phyloP scores from a whole-genome alignment of 2,888 invertebrate genomes.

The Apamea crenata region DNA sequence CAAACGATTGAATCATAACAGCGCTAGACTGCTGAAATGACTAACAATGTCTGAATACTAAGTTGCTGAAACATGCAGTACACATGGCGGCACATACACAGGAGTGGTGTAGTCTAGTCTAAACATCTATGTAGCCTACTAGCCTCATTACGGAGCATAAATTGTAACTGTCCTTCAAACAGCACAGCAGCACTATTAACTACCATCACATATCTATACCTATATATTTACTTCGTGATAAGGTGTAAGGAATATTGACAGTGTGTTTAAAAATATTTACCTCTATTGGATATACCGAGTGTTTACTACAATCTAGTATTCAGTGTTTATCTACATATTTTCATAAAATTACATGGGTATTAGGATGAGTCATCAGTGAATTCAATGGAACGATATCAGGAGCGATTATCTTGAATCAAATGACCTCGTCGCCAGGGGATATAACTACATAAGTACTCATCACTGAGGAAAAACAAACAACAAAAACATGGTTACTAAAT shows the following conservation, averaged over 20 bases:
- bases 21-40: slow-evolving; percentile 14
- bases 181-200: slow-evolving; percentile 20
- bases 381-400: slow-evolving; percentile 51
- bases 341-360: slow-evolving; percentile 15
- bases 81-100: slow-evolving; percentile 15
- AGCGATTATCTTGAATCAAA: slow-evolving; percentile 44
- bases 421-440: slow-evolving; percentile 38
- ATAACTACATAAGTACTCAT: slow-evolving; percentile 4
- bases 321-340: slow-evolving; percentile 44
- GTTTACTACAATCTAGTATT: slow-evolving; percentile 31
- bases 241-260: slow-evolving; percentile 23
- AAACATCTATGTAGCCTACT: slow-evolving; percentile 42
- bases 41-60: slow-evolving; percentile 26
- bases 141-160: slow-evolving; percentile 48
- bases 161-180: slow-evolving; percentile 32
- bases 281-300: slow-evolving; percentile 7
- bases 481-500: slow-evolving; percentile 6
- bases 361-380: slow-evolving; percentile 46
- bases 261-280: neutral
- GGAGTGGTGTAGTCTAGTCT: slow-evolving; percentile 9
- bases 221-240: neutral
- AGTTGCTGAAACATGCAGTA: slow-evolving; percentile 19
- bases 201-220: slow-evolving; percentile 16
- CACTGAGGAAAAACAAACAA: slow-evolving; percentile 16
- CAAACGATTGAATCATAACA: slow-evolving; percentile 23